Percentiles rank a stretch among this genome's conserved stretches.
Conservation (phyloP, 1,140 invertebrate genomes). For the Diuraphis noxia region DNA sequence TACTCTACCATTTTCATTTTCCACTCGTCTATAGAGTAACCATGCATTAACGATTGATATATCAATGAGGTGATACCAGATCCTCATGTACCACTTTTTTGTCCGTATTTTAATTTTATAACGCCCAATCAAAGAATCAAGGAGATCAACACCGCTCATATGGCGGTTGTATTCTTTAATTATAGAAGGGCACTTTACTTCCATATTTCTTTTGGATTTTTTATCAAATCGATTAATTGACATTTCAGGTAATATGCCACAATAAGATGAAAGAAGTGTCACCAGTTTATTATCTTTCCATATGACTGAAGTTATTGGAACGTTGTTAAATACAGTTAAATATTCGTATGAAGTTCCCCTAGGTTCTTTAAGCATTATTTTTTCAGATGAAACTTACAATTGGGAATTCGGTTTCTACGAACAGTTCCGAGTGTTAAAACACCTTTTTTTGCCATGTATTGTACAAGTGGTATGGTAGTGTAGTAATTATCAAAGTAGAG, state of each 20-base stretch:
- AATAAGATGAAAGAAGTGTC: neutral
- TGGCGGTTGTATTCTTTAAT: neutral
- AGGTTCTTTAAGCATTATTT: neutral
- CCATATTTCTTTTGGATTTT: neutral
- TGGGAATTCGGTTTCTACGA: neutral
- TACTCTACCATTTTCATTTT: no score
- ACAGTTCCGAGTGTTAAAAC: neutral
- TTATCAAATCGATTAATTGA: neutral
- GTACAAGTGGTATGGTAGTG: neutral
- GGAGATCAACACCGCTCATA: neutral
- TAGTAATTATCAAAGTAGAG: neutral
- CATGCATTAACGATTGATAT: neutral
- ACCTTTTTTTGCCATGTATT: neutral
- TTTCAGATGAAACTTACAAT: neutral
- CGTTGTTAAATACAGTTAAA: neutral
- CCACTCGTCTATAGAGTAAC: neutral
- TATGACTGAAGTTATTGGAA: neutral
- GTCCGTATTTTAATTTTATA: neutral
- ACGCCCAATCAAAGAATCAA: neutral
- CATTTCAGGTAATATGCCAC: neutral
- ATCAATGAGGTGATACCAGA: neutral
- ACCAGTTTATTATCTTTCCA: conserved; percentile 6
- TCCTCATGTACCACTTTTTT: neutral
- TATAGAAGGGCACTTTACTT: neutral
- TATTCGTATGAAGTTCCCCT: neutral